A percentile compares a stretch with the other conserved stretches of the same genome.
These are phyloP conservation scores for Pangasius larnaudii DNA, from an alignment of 2,797 vertebrate species.

Conservation along the genomic window DNA sequence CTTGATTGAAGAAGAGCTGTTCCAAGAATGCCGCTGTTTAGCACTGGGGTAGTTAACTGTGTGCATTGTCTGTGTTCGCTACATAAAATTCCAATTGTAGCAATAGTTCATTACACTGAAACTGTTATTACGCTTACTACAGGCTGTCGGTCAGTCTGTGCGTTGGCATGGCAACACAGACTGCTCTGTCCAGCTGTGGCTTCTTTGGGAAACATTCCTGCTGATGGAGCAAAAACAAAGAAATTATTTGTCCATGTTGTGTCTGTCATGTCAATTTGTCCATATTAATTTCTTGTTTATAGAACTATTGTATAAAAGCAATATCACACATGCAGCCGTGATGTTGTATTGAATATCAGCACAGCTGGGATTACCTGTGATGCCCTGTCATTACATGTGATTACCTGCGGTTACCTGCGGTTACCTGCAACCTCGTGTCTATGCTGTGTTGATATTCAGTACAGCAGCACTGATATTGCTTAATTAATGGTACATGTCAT, in stretches of 20 bases:
- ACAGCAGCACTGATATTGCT: neutral
- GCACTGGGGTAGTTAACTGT: neutral
- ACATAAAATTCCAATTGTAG: neutral
- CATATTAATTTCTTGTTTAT: neutral
- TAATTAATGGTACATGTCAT: neutral
- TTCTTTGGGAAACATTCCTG: neutral
- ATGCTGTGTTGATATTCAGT: neutral
- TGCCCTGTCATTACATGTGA: neutral
- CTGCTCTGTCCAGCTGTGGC: neutral
- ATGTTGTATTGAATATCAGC: neutral
- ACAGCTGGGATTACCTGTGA: neutral
- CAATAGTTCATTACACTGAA: neutral
- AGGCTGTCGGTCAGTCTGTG: neutral
- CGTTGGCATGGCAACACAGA: neutral
- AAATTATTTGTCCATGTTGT: neutral
- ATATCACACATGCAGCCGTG: neutral
- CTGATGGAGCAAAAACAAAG: neutral
- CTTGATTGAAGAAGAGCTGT: neutral
- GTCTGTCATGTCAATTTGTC: neutral
- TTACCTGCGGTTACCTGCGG: too few species aligned
- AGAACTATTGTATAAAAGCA: neutral
- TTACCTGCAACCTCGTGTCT: neutral
- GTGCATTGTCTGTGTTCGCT: neutral
- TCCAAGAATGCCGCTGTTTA: neutral
- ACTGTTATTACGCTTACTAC: neutral